Evolutionary conservation across 2,113 vertebrate species (phyloP).

Genomic region (Platycercus adscitus): DNA sequence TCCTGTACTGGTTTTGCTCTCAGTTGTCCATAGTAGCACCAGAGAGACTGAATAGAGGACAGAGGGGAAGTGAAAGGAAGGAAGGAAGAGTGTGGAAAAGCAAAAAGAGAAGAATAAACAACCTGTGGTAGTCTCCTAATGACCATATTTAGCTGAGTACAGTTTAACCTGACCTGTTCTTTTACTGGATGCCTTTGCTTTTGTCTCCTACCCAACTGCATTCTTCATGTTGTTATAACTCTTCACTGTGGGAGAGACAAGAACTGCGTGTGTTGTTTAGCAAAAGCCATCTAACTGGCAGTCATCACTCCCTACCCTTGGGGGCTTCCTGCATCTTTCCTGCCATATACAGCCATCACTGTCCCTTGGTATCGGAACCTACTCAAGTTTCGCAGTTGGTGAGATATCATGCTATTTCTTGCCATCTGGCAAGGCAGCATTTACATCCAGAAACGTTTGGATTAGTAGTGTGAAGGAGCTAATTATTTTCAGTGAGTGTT

Average conservation of each 20-base stretch:
- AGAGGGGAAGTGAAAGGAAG: fast-evolving
- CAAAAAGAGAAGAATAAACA: neutral
- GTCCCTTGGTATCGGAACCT: slow-evolving; percentile 44
- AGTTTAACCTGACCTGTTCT: neutral
- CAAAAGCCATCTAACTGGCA: neutral
- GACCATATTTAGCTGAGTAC: neutral
- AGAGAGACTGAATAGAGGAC: neutral
- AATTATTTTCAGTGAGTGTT: slow-evolving; percentile 68
- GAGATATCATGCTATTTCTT: slow-evolving; percentile 2
- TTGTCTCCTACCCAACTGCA: neutral
- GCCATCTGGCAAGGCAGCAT: slow-evolving; percentile 70
- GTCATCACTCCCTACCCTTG: neutral
- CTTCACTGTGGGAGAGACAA: neutral
- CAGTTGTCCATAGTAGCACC: neutral
- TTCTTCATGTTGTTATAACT: neutral
- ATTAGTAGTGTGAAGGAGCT: slow-evolving; percentile 49
- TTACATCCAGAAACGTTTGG: slow-evolving; percentile 41
- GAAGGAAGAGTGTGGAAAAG: neutral
- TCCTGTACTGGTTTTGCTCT: neutral
- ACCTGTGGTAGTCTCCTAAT: neutral
- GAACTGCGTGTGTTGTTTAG: neutral
- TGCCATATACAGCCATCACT: neutral
- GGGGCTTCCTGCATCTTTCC: neutral
- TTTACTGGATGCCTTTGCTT: neutral
- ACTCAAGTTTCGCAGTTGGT: slow-evolving; percentile 48